phyloP scores from a whole-genome alignment of 2,888 invertebrate species.

The Orchesella flavescens region DNA sequence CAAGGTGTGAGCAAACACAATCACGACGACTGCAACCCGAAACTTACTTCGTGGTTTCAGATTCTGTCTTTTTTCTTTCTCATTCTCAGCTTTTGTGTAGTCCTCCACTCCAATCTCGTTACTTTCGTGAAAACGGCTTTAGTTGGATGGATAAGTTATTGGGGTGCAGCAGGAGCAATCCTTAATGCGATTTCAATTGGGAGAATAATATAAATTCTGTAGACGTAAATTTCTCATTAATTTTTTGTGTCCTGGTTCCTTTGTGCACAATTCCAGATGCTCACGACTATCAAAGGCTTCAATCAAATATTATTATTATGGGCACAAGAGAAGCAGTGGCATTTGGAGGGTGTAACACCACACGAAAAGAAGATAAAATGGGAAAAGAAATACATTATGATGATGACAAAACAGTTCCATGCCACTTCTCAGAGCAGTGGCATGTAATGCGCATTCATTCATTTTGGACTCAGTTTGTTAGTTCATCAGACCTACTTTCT shows the following conservation, averaged over 20 bases:
- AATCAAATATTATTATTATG: background rate
- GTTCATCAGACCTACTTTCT: background rate
- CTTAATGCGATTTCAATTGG: conserved; percentile 29
- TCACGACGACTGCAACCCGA: background rate
- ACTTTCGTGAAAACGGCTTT: conserved; percentile 25
- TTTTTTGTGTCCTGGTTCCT: conserved; percentile 32
- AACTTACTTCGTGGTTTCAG: conserved; percentile 1
- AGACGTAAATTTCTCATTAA: conserved; percentile 42
- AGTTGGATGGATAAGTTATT: background rate
- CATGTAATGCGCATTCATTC: conserved; percentile 24
- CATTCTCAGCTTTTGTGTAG: background rate
- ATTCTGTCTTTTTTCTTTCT: no score
- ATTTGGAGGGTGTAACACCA: conserved; percentile 14
- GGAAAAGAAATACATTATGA: conserved; percentile 1
- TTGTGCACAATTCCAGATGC: conserved; percentile 43
- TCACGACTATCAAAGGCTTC: conserved; percentile 30
- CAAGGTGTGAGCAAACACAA: conserved; percentile 23
- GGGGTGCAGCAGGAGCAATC: background rate
- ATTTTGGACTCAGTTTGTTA: background rate
- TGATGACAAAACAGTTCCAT: background rate
- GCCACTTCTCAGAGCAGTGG: background rate
- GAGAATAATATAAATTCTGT: conserved; percentile 28
- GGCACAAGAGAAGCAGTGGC: background rate
- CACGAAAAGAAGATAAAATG: background rate
- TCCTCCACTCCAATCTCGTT: conserved; percentile 28